Evolutionary conservation across 37 sponge, comb jelly and placozoan species (phyloP).

Genomic region (Aplysina aerophoba): DNA sequence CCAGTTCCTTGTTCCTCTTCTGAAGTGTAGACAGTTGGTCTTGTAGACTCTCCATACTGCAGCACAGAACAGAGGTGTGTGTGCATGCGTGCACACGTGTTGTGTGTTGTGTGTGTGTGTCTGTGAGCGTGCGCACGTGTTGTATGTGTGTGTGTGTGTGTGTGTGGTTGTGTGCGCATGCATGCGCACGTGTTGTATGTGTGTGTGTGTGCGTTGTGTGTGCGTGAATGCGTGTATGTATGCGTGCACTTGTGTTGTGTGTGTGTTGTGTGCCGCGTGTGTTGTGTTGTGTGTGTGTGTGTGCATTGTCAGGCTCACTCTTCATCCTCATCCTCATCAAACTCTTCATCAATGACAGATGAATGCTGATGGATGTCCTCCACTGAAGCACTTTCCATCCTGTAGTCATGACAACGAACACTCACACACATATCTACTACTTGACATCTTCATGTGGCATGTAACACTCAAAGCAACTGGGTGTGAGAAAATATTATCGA

Average conservation of each 20-base stretch:
- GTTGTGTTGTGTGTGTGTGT: no score
- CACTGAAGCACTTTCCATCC: neutral
- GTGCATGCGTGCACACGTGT: neutral
- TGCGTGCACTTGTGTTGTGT: no score
- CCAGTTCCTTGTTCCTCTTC: neutral
- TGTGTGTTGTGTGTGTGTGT: no score
- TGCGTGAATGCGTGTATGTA: neutral
- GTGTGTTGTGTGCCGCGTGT: no score
- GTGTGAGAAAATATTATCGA: no score
- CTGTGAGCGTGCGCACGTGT: no score
- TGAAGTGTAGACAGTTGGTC: neutral
- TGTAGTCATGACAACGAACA: neutral
- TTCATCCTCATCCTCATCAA: conserved; percentile 20
- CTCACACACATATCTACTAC: no score
- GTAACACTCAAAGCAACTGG: no score
- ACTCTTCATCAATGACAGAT: neutral
- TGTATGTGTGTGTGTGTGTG: no score
- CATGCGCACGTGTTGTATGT: neutral
- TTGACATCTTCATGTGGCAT: no score
- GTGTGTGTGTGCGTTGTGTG: conserved; percentile 20
- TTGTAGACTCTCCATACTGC: neutral
- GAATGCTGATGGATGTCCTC: conserved; percentile 1
- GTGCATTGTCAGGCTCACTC: neutral
- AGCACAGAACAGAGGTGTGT: neutral
- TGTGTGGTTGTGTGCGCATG: no score